phyloP scores from a whole-genome alignment of 2,113 vertebrate genomes.

The Rhizomys pruinosus region DNA sequence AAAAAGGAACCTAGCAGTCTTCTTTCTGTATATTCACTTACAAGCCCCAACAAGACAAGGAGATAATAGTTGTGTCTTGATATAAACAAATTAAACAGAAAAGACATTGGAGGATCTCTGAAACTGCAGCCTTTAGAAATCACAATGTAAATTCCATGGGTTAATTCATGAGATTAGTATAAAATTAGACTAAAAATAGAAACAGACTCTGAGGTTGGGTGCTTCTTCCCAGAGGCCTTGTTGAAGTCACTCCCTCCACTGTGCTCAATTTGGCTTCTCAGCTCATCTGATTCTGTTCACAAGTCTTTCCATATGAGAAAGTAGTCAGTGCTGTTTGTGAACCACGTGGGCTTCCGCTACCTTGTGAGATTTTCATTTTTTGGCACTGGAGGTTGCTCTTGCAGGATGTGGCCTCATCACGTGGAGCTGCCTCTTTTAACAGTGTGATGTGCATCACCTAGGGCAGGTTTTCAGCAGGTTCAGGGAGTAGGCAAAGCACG shows the following conservation, averaged over 20 bases:
- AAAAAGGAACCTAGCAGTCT: not conserved
- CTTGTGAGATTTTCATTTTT: conserved; percentile 72
- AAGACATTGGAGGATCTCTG: not conserved
- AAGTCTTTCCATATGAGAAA: conserved; percentile 72
- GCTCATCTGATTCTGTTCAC: conserved; percentile 76
- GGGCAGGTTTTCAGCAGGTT: conserved; percentile 74
- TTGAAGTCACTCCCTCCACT: conserved; percentile 11
- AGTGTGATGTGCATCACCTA: conserved; percentile 80
- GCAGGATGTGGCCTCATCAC: conserved; percentile 75
- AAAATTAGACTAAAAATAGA: conserved; percentile 28
- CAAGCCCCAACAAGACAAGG: not conserved
- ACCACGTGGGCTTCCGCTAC: conserved; percentile 74
- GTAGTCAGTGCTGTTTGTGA: conserved; percentile 70
- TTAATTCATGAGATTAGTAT: conserved; percentile 4
- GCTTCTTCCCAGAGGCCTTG: not conserved
- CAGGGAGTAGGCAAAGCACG: conserved; percentile 59
- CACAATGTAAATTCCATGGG: not conserved
- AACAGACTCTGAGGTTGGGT: not conserved
- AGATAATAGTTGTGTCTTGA: not conserved
- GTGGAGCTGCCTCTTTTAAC: conserved; percentile 77
- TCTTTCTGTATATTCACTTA: not conserved
- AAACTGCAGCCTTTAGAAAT: conserved; percentile 15
- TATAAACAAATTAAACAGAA: not conserved
- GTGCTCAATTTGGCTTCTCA: conserved; percentile 73
- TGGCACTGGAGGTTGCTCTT: conserved; percentile 73